Conservation (phyloP, 2,797 vertebrate species). For the Acipenser ruthenus region DNA sequence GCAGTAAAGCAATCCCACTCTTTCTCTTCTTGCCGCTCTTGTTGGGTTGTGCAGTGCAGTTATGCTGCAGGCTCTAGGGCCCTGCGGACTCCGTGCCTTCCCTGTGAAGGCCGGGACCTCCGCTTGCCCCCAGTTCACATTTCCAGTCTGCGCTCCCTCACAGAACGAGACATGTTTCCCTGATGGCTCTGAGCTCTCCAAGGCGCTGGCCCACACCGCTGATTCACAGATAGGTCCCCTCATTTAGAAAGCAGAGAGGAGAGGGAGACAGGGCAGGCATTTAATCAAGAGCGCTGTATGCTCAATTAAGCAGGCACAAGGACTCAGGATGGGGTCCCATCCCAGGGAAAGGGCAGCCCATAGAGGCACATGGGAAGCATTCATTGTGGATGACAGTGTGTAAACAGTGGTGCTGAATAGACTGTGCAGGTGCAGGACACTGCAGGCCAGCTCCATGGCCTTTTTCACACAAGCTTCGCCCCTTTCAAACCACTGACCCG, state of each 20-base stretch:
- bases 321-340: slow-evolving; percentile 79
- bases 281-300: slow-evolving; percentile 83
- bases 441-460: slow-evolving; percentile 63
- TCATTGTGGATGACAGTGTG: slow-evolving; percentile 97
- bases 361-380: slow-evolving; percentile 64
- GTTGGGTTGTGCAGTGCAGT: too few relatives aligned
- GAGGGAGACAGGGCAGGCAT: slow-evolving; percentile 81
- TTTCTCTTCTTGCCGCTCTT: too few relatives aligned
- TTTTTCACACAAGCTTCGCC: slow-evolving; percentile 73
- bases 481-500: slow-evolving; percentile 12
- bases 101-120: slow-evolving; percentile 57
- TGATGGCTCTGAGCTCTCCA: slow-evolving; percentile 37
- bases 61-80: slow-evolving; percentile 25
- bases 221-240: slow-evolving; percentile 19
- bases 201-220: background rate
- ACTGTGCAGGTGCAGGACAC: slow-evolving; percentile 87
- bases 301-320: slow-evolving; percentile 98
- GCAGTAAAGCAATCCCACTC: too few relatives aligned
- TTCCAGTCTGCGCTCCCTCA: slow-evolving; percentile 52
- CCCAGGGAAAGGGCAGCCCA: slow-evolving; percentile 66
- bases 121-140: slow-evolving; percentile 57
- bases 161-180: slow-evolving; percentile 54
- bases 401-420: slow-evolving; percentile 95
- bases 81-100: slow-evolving; percentile 9
- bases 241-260: slow-evolving; percentile 56